Evolutionary conservation across 2,888 invertebrate genomes (phyloP).

Genomic region (Heliothis peltigera): DNA sequence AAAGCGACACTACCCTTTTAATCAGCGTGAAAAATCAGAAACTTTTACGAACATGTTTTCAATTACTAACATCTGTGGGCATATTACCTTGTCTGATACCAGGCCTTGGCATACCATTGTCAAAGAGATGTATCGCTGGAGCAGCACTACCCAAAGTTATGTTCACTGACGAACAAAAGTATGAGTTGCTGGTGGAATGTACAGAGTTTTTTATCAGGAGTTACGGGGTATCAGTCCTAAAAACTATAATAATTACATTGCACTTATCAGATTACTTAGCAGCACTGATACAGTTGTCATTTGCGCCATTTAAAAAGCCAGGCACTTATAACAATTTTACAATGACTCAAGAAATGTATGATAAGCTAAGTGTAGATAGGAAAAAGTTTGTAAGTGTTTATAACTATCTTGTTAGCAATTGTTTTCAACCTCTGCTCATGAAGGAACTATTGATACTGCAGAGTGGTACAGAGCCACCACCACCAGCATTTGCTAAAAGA

Average conservation of each 20-base stretch:
- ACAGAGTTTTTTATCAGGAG: conserved; percentile 86
- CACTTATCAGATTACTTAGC: conserved; percentile 91
- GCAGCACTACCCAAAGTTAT: conserved; percentile 71
- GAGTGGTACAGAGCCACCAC: conserved; percentile 83
- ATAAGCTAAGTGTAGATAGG: conserved; percentile 86
- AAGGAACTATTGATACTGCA: conserved; percentile 93
- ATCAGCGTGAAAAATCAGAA: conserved; percentile 92
- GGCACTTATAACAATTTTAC: conserved; percentile 77
- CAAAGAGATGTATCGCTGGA: conserved; percentile 81
- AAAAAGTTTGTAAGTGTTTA: conserved; percentile 86
- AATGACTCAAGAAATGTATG: conserved; percentile 90
- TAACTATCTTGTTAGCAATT: conserved; percentile 86
- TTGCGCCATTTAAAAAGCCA: conserved; percentile 92
- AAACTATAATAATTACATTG: conserved; percentile 88
- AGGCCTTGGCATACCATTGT: conserved; percentile 90
- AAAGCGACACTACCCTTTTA: conserved; percentile 75
- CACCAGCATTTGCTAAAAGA: conserved; percentile 91
- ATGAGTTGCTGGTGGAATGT: conserved; percentile 86
- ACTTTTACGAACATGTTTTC: conserved; percentile 90
- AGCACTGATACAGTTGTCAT: conserved; percentile 92
- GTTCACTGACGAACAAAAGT: conserved; percentile 85
- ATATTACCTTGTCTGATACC: conserved; percentile 91
- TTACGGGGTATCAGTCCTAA: conserved; percentile 86
- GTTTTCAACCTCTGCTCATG: conserved; percentile 91
- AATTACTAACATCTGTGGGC: conserved; percentile 91